Evolutionary conservation across 2,888 invertebrate genomes (phyloP), one percentile per base, ranked within the genome.

Genomic region (Gnatocerus cornutus): DNA sequence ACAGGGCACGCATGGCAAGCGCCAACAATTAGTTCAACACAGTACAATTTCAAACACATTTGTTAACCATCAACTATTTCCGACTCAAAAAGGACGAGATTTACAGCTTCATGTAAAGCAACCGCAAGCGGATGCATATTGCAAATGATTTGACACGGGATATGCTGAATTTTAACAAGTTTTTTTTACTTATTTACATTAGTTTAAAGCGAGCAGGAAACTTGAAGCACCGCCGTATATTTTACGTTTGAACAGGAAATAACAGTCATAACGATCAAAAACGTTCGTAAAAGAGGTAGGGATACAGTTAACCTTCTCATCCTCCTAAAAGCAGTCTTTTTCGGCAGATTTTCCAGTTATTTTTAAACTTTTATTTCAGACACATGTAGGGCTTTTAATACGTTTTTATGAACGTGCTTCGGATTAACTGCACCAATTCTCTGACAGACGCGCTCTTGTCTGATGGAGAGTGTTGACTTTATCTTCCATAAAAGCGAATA

Each of bases 251-350:
- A 64, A 74, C 76, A 74, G 76, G 76, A 76, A 74, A 73, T 74
- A 63, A 70, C 65, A 69, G 73, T 72, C 73, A 73, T 76, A 74
- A 73, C 73, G 74, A 74, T 73, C 72, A 55, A 58, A 61, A 52
- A 68, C 73, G 71, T 73, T 73, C 73, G 72, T 72, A 74, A 76
- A 72, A 62, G 67, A 29, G 41, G 41, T 45, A 27, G 50, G 52
- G 10, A 33, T 29, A 52, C 52, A 46, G 61, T 61, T 48, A 48
- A 61, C 61, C 21, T 37, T 61, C 48, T 43, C 43, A 55, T 21
- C 56, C 14, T 55, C 37, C 21, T 43, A 29, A 56, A 65, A 73
- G 65, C 68, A 67, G 71, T 68, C 69, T 69, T 64, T 61, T 61
- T 55, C 50, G 52, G 66, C 43, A 64, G 69, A 71, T 68, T 73